A percentile compares a stretch with the other conserved stretches of the same genome.
phyloP scores from a whole-genome alignment of 35 echinoderm and acorn worm species.

The Acanthaster planci region DNA sequence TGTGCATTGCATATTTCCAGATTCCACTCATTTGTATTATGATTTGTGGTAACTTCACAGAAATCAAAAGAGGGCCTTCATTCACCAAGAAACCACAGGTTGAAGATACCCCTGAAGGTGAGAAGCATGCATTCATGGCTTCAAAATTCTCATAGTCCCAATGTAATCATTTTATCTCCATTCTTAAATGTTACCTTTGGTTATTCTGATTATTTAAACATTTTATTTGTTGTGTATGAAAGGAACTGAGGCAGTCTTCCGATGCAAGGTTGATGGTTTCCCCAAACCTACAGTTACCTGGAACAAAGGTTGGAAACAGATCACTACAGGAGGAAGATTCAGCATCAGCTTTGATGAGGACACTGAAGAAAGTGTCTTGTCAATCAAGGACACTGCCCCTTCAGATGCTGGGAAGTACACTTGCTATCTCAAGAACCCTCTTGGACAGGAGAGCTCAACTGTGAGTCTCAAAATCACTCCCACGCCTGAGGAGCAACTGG shows the following conservation, averaged over 20 bases:
- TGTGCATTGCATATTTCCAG: too few relatives aligned
- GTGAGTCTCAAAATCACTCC: not conserved
- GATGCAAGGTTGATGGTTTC: conserved; percentile 63
- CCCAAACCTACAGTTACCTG: conserved; percentile 73
- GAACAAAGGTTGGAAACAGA: conserved; percentile 85
- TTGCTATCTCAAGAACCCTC: conserved; percentile 30
- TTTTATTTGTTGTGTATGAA: not conserved
- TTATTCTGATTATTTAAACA: too few relatives aligned
- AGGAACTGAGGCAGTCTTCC: conserved; percentile 47
- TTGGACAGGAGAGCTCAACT: conserved; percentile 21
- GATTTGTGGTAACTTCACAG: not conserved
- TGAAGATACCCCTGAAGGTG: conserved; percentile 1
- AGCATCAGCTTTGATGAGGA: conserved; percentile 31
- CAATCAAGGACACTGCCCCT: conserved; percentile 39
- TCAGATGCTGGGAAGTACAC: conserved; percentile 54
- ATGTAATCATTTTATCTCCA: too few relatives aligned
- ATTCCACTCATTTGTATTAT: too few relatives aligned
- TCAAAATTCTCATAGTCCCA: too few relatives aligned
- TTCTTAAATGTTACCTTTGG: too few relatives aligned
- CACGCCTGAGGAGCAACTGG: not conserved
- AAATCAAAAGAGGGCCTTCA: not conserved
- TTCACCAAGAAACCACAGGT: conserved; percentile 12
- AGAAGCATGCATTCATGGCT: too few relatives aligned
- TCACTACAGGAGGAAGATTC: conserved; percentile 35
- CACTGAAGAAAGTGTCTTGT: not conserved